These are phyloP conservation scores for Hypotaenidia philippensis DNA, from an alignment of 2,797 vertebrate genomes.

Conservation along the genomic window DNA sequence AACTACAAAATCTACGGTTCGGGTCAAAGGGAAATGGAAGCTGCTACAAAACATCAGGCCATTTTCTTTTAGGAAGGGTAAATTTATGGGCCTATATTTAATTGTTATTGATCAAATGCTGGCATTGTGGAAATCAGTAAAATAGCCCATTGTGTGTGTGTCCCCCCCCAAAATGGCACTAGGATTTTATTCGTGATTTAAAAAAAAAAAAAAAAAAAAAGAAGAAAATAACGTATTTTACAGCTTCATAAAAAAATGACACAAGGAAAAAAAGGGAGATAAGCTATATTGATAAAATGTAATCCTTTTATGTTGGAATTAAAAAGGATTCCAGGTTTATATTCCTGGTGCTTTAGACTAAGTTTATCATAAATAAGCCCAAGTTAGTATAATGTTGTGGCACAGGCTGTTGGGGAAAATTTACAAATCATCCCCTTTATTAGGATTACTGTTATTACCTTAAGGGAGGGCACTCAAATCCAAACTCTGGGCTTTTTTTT, in stretches of 20 bases:
- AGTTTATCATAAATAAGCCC: conserved; percentile 54
- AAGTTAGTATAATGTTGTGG: background rate
- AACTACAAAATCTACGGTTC: conserved; percentile 1
- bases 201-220: background rate
- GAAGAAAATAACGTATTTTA: background rate
- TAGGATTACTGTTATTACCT: conserved; percentile 60
- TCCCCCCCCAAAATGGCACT: background rate
- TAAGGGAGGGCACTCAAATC: conserved; percentile 39
- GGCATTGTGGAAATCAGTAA: background rate
- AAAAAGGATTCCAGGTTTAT: conserved; percentile 56
- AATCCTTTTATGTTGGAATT: conserved; percentile 65
- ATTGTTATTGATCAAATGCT: background rate
- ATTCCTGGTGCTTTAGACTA: conserved; percentile 29
- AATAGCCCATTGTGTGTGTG: background rate
- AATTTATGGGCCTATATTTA: background rate
- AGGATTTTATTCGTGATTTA: background rate
- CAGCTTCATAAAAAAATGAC: conserved; percentile 29
- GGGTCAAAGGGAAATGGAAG: conserved; percentile 28
- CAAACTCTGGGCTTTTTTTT: conserved; percentile 66
- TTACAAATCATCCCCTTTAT: conserved; percentile 33
- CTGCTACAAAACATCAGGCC: background rate
- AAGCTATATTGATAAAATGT: conserved; percentile 44
- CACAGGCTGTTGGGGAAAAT: conserved; percentile 47
- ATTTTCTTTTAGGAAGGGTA: background rate
- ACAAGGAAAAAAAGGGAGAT: conserved; percentile 28